phyloP scores from a whole-genome alignment of 2,888 invertebrate species.

The Lymantria dispar region DNA sequence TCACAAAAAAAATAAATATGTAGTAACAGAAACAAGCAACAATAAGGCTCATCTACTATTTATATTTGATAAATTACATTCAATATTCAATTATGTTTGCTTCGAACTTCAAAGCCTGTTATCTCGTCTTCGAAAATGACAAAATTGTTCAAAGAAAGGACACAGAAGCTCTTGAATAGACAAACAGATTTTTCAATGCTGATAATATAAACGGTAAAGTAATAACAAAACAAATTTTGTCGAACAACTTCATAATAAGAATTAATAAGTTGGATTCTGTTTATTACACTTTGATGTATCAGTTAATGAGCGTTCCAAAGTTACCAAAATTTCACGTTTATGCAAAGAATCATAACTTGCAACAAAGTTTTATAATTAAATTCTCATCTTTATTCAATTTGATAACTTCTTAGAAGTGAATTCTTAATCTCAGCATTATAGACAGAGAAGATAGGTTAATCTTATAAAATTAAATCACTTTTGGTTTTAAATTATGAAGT shows the following conservation, averaged over 20 bases:
- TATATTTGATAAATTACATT: no score
- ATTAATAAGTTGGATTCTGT: slow-evolving; percentile 22
- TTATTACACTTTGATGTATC: slow-evolving; percentile 30
- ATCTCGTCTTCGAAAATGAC: slow-evolving; percentile 9
- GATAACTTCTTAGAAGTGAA: no score
- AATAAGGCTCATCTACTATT: no score
- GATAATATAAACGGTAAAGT: slow-evolving; percentile 5
- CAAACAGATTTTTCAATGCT: background rate
- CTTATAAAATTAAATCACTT: no score
- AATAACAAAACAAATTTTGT: slow-evolving; percentile 13
- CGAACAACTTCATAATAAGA: slow-evolving; percentile 26
- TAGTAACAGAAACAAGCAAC: no score
- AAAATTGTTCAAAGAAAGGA: slow-evolving; percentile 13
- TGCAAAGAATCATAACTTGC: slow-evolving; percentile 14
- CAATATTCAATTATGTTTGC: background rate
- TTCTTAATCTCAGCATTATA: no score
- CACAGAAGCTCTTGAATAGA: slow-evolving; percentile 9
- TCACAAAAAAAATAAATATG: no score
- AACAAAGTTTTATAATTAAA: slow-evolving; percentile 9
- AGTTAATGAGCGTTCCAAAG: slow-evolving; percentile 15
- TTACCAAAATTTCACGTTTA: slow-evolving; percentile 1
- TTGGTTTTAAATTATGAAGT: no score
- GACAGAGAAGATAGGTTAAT: no score
- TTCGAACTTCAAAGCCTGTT: slow-evolving; percentile 12
- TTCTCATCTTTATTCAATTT: background rate